phyloP scores from a whole-genome alignment of 2,797 vertebrate species.

The Lycodopsis pacificus region DNA sequence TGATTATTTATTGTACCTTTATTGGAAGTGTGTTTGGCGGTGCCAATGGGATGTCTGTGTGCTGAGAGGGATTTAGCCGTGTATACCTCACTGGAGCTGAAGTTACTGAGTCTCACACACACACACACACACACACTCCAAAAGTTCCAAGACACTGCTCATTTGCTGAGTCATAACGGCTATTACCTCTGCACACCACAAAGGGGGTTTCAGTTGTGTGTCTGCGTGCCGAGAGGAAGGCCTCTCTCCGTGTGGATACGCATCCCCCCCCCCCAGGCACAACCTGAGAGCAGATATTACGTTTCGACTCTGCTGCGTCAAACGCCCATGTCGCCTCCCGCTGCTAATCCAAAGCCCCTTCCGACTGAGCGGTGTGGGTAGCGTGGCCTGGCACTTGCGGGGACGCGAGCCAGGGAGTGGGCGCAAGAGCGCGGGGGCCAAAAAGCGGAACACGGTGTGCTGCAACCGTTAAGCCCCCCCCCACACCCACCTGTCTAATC shows the following conservation, averaged over 20 bases:
- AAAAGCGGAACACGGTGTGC: slow-evolving; percentile 49
- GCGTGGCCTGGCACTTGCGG: background rate
- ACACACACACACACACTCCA: slow-evolving; percentile 24
- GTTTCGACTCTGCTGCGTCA: slow-evolving; percentile 31
- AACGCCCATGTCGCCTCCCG: background rate
- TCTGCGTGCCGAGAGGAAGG: slow-evolving; percentile 20
- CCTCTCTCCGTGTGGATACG: slow-evolving; percentile 19
- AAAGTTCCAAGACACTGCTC: slow-evolving; percentile 50
- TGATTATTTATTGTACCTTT: slow-evolving; percentile 59
- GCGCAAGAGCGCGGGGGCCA: slow-evolving; percentile 19
- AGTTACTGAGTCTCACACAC: slow-evolving; percentile 5
- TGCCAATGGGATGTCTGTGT: slow-evolving; percentile 54
- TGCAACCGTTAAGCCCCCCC: slow-evolving; percentile 29
- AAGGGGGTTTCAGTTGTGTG: slow-evolving; percentile 6
- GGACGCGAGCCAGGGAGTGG: slow-evolving; percentile 44
- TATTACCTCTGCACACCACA: slow-evolving; percentile 42
- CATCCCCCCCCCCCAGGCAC: background rate
- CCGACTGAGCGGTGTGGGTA: slow-evolving; percentile 44
- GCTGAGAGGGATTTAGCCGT: slow-evolving; percentile 35
- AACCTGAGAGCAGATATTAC: slow-evolving; percentile 49
- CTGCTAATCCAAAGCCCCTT: slow-evolving; percentile 48
- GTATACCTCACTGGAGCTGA: slow-evolving; percentile 30
- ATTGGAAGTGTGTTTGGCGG: slow-evolving; percentile 27
- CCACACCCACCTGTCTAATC: slow-evolving; percentile 26
- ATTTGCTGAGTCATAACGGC: slow-evolving; percentile 71